Base-by-base conservation (phyloP, 1,140 invertebrate species). In the Gonioctena quinquepunctata region DNA sequence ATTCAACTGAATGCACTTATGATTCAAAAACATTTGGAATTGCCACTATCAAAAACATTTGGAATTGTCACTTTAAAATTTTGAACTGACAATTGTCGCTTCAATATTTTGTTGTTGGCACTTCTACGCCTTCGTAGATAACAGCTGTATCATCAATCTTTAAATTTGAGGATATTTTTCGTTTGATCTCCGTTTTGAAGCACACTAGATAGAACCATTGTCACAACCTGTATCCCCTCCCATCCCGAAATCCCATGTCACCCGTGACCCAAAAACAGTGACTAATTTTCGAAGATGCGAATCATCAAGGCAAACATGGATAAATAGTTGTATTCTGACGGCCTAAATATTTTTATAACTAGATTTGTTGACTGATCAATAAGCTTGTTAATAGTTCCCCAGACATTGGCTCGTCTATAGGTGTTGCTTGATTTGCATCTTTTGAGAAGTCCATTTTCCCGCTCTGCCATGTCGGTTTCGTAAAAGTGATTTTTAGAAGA, bases 311-410 rank as follows among this genome's bases (percentile, higher is more conserved):
- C 50, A 63, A 68, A 67, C 59, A 59, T 52, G 19, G 28, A 68
- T 28, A 68, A 65, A 67, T 70, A 63, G 50, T 63, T 65, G 66
- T 66, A 66, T 71, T 66, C 74, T 73, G 76, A 71, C 77, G 77
- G 77, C 77, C 77, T 79, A 79, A 79, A 79, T 79, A 79, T 79
- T 79, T 79, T 79, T 79, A 74, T 79, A 79, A 77, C 59, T 68
- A 74, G 61, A 72, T 73, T 78, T 77, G 74, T 76, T 79, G 75
- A 79, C 77, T 77, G 76, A 79, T 71, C 65, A 76, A 68, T 69
- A 71, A 60, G 68, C 70, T 70, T 74, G 71, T 74, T 74, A 52
- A 76, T 75, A 75, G 72, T 76, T 76, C 76, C 65, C 63, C 70
- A 66, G 56, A 69, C 65, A 71, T 52, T 63, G 74, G 72, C 66